Base-by-base conservation (phyloP, 2,113 vertebrate genomes). In the Corythornis madagascariensis region DNA sequence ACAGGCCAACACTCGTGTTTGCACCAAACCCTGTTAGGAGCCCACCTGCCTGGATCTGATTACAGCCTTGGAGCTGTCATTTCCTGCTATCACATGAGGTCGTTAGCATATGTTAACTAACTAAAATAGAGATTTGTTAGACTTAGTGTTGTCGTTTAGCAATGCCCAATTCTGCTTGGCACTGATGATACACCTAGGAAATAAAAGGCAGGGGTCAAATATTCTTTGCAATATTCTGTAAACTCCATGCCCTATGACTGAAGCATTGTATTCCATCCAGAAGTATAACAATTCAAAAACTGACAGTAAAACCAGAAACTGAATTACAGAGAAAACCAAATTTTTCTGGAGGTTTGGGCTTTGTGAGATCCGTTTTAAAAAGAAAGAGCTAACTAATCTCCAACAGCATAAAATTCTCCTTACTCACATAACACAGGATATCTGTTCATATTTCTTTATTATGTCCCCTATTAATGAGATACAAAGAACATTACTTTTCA, bases 1-100 rank as follows among this genome's bases (percentile, higher is more conserved):
- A 18, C 0, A 0, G 43, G 75, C 35, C 72, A 74, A 25, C 48
- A 53, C 52, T 94, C 64, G 52, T 53, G 43, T 73, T 89, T 60
- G 52, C 43, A 66, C 24, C 2, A 3, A 83, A 40, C 33, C n/a
- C 29, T 20, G 76, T 69, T 66, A 77, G 91, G 67, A 95, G 71
- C 79, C 75, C 95, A 96, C 91, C 94, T 95, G 91, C 82, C 28
- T 92, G 89, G 79, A 81, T 85, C 79, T 93, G 83, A 92, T 93
- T 93, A 93, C 93, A 92, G 61, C 57, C 77, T 95, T 14, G 45
- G 80, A 93, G 73, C 65, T 93, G 91, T 93, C 90, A 67, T 88
- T 95, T 94, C 90, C 93, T 95, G 94, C 87, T 45, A 89, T 93
- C 87, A 45, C 52, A 71, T 16, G 20, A 86, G 61, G 80, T 70